Evolutionary conservation across 2,888 invertebrate species (phyloP).

Genomic region (Tetheella fluctuosa): DNA sequence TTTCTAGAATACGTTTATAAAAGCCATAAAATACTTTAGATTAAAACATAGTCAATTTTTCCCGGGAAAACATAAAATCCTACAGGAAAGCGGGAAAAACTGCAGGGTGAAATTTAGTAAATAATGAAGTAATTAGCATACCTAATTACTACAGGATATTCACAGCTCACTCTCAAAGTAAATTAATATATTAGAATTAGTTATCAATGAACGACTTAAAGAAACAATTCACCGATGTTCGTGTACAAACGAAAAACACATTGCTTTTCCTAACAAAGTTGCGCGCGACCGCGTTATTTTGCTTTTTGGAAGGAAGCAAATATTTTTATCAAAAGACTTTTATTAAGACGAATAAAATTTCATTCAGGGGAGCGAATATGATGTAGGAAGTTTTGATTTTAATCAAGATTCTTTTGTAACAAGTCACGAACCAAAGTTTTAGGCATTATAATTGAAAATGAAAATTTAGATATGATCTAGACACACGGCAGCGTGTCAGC

Average conservation of each 20-base stretch:
- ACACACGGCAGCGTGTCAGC: neutral
- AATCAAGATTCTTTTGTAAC: constrained; percentile 2
- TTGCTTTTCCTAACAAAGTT: constrained; percentile 19
- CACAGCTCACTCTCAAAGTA: neutral
- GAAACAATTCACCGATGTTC: neutral
- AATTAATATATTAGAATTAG: neutral
- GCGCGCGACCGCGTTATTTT: constrained; percentile 26
- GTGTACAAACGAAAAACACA: constrained; percentile 6
- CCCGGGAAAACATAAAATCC: too few species aligned
- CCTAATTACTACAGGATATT: too few species aligned
- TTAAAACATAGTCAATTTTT: too few species aligned
- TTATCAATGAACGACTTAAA: neutral
- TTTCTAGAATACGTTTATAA: too few species aligned
- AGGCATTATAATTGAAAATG: neutral
- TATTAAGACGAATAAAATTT: neutral
- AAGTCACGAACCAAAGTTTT: neutral
- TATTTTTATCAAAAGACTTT: constrained; percentile 26
- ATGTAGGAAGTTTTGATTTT: neutral
- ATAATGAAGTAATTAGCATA: too few species aligned
- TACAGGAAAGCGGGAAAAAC: too few species aligned
- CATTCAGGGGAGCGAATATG: constrained; percentile 1
- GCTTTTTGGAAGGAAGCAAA: constrained; percentile 22
- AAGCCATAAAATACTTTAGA: too few species aligned
- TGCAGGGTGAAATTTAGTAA: too few species aligned
- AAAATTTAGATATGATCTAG: neutral